Base-by-base conservation (phyloP, 2,113 vertebrate species). In the Brachyhypopomus occidentalis region DNA sequence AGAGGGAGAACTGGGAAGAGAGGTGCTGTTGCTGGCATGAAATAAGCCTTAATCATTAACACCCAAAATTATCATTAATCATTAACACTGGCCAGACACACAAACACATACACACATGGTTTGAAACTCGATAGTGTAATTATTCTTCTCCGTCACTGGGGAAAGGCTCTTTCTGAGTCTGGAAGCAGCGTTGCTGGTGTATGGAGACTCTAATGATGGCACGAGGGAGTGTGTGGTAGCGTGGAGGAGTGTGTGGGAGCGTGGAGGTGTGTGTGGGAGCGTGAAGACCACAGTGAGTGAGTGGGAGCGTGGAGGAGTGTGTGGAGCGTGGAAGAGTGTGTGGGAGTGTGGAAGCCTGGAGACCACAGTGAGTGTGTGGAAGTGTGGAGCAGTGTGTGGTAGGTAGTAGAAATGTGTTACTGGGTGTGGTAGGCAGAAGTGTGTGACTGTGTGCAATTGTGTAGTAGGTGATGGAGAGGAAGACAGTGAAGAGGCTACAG, bases 131-230 rank as follows among this genome's bases (percentile, higher is more conserved):
- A 84, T 87, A 86, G 89, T 88, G 83, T 67, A 82, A 87, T 88
- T 82, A 89, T 79, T 78, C 86, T 84, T 52, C 41, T 45, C 45
- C 12, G 45, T 52, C 45, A 14, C 45, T 52, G 12, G 45, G 45
- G 45, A 52, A 52, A 52, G 45, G 12, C 45, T 52, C 12, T 6
- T 11, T 52, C 11, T 14, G 30, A 38, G 48, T 58, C 56, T 78
- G 48, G 52, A 78, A 56, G 64, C 72, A 38, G 69, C 75, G 9
- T 80, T 84, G 78, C 78, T 62, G 80, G 66, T 87, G 88, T 88
- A 88, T 86, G 89, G 88, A 84, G 71, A 60, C 78, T 83, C 83
- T 92, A 92, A 91, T 84, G 89, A 91, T 89, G 86, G 64, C 64
- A 8, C 12, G 3, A 52, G 45, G 45, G 45, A 52, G 75, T 81